A percentile compares a stretch with the other conserved stretches of the same genome.
Conservation (phyloP, 1,140 invertebrate genomes). For the Berghia stephanieae region DNA sequence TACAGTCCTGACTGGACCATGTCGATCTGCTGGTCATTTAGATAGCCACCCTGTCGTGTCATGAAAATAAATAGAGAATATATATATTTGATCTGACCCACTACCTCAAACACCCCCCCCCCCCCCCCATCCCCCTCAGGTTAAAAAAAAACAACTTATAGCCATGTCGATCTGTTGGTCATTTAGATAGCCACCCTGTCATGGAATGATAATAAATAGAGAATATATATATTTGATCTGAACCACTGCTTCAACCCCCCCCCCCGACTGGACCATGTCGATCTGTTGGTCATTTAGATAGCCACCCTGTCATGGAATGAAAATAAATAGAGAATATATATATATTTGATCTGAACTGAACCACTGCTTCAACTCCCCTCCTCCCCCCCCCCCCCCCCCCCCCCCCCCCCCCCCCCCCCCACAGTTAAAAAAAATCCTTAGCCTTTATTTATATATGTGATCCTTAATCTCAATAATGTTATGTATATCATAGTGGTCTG, state of each 20-base stretch:
- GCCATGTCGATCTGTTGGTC: constrained; percentile 64
- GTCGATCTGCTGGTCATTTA: constrained; percentile 42
- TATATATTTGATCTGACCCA: not conserved
- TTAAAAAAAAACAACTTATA: no score
- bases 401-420: not conserved
- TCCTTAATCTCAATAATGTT: no score
- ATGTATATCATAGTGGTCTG: no score
- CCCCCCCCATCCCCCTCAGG: no score
- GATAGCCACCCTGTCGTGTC: not conserved
- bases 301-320: not conserved
- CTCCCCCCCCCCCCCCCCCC: not conserved
- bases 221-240: not conserved
- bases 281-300: constrained; percentile 34
- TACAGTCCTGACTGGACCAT: constrained; percentile 77
- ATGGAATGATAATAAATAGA: not conserved
- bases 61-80: not conserved
- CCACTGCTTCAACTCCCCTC: not conserved
- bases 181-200: not conserved
- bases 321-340: not conserved
- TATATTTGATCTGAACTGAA: not conserved
- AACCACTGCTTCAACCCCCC: not conserved
- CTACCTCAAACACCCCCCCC: not conserved
- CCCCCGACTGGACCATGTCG: constrained; percentile 62
- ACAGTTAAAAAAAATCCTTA: no score
- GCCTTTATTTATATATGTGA: no score